phyloP scores from a whole-genome alignment of 2,113 vertebrate genomes.

The Pterocles burchelli region DNA sequence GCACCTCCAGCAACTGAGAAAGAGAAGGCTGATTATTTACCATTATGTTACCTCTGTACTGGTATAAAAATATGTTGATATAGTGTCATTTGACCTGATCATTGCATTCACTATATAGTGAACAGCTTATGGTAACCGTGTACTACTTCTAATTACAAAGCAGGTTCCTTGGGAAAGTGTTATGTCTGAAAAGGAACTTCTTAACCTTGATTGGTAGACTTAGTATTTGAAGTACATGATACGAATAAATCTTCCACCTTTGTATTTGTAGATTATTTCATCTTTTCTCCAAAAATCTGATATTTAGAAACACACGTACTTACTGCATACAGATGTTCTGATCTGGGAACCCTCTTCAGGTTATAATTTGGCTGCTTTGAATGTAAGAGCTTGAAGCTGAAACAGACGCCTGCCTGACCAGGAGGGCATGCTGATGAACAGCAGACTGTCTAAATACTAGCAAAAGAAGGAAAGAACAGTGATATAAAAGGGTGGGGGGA shows the following conservation, averaged over 20 bases:
- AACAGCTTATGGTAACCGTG: background rate
- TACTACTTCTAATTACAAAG: background rate
- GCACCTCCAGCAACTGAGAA: background rate
- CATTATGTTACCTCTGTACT: background rate
- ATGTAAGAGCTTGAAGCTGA: background rate
- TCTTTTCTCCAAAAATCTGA: background rate
- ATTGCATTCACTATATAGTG: background rate
- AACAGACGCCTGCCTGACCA: conserved; percentile 9
- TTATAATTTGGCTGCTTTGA: conserved; percentile 15
- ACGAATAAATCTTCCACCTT: background rate
- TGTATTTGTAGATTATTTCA: background rate
- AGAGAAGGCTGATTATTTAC: background rate
- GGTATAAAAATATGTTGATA: background rate
- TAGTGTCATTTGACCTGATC: background rate
- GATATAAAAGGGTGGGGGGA: background rate
- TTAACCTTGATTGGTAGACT: background rate
- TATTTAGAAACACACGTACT: background rate
- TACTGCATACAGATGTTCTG: background rate
- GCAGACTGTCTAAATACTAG: background rate
- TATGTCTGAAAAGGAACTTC: background rate
- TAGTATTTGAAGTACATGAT: background rate
- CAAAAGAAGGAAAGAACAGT: background rate
- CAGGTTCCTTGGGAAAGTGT: background rate
- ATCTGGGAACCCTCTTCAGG: background rate
- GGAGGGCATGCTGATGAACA: conserved; percentile 5